These are phyloP conservation scores for Drosophila tani DNA, from an alignment of 1,140 invertebrate species.

Conservation along the genomic window DNA sequence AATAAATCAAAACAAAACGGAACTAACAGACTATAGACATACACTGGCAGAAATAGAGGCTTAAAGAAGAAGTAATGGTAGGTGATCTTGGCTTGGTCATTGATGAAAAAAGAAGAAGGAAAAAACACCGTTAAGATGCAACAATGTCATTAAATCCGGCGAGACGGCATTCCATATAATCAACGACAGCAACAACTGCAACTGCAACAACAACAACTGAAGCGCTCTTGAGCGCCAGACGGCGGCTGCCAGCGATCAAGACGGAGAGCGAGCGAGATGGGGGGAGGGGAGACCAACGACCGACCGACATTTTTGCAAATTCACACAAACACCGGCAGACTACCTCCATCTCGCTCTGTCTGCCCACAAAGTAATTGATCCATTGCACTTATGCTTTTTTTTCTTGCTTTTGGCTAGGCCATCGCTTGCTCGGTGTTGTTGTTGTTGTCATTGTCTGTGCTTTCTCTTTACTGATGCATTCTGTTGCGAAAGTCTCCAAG, in stretches of 20 bases:
- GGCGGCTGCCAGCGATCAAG: conserved; percentile 5
- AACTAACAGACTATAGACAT: conserved; percentile 46
- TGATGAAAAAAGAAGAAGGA: conserved; percentile 56
- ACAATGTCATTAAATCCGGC: conserved; percentile 80
- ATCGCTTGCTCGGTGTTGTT: conserved; percentile 5
- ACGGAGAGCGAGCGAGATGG: conserved; percentile 9
- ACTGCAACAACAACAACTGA: conserved; percentile 20
- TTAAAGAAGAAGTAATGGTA: conserved; percentile 7
- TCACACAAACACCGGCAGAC: conserved; percentile 41
- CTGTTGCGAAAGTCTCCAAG: conserved; percentile 28
- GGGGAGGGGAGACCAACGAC: conserved; percentile 58
- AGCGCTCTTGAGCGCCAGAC: conserved; percentile 33
- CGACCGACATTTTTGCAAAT: conserved; percentile 77
- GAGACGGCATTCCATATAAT: conserved; percentile 81
- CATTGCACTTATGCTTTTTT: conserved; percentile 72
- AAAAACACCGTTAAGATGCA: conserved; percentile 72
- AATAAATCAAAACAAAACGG: conserved; percentile 53
- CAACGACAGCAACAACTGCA: conserved; percentile 48
- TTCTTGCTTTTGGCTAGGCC: conserved; percentile 36
- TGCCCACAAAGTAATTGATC: conserved; percentile 76
- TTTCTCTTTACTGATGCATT: conserved; percentile 63
- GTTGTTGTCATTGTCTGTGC: conserved; percentile 47
- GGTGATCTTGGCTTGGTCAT: conserved; percentile 54
- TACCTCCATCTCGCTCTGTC: conserved; percentile 42
- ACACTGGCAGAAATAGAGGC: conserved; percentile 26